Evolutionary conservation across 2,797 vertebrate genomes (phyloP).

Genomic region (Cossypha heuglini): DNA sequence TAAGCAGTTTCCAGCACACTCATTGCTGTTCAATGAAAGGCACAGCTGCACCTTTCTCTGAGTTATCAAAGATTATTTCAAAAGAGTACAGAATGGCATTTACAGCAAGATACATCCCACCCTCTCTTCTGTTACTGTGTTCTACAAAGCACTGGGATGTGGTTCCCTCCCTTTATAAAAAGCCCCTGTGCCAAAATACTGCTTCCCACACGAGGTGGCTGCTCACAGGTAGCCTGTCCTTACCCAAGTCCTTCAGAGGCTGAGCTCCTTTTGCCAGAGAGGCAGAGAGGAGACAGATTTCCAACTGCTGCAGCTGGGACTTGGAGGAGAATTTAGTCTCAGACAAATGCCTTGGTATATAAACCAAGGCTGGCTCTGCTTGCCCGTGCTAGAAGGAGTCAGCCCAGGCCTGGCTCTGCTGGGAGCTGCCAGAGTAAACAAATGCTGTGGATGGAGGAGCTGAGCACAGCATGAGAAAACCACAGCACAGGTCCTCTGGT

Average conservation of each 20-base stretch:
- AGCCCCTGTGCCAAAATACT: not conserved
- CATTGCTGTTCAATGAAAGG: not conserved
- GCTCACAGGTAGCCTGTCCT: not conserved
- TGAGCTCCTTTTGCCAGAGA: not conserved
- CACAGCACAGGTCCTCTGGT: not conserved
- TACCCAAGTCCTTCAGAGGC: not conserved
- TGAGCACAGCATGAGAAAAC: not conserved
- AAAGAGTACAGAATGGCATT: not conserved
- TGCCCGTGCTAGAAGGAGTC: accelerated
- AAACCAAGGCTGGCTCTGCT: not conserved
- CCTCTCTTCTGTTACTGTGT: not conserved
- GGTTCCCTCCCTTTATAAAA: not conserved
- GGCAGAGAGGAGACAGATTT: not conserved
- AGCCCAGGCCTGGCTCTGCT: not conserved
- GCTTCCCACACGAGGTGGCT: not conserved
- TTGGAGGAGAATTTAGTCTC: not conserved
- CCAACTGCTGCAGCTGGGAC: not conserved
- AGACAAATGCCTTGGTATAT: not conserved
- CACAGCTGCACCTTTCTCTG: constrained; percentile 52
- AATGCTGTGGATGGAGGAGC: not conserved
- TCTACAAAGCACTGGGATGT: not conserved
- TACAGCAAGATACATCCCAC: not conserved
- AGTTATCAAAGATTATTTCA: constrained; percentile 39
- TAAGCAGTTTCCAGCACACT: constrained; percentile 31
- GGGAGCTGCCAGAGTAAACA: not conserved